Evolutionary conservation across 2,888 invertebrate species (phyloP), one percentile per base, ranked within the genome.

Genomic region (Ypsolopha scabrella): DNA sequence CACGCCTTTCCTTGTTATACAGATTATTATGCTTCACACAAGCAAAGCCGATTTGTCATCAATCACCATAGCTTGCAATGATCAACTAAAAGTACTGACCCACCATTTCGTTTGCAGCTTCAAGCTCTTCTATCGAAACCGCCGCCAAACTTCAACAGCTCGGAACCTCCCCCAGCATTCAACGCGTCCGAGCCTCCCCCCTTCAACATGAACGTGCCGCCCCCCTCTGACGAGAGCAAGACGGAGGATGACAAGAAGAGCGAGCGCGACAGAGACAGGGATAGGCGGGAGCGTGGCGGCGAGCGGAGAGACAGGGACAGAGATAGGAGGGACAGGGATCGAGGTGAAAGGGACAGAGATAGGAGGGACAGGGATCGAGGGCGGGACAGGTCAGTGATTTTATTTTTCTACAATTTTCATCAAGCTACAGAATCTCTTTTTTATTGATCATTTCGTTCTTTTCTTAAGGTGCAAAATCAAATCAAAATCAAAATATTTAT

Each of bases 61-160:
- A n/a, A n/a, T n/a, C n/a, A n/a, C n/a, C n/a, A n/a, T n/a, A n/a
- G n/a, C n/a, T n/a, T n/a, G n/a, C n/a, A n/a, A n/a, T n/a, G n/a
- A n/a, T n/a, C n/a, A n/a, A n/a, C n/a, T n/a, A n/a, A n/a, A n/a
- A n/a, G n/a, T n/a, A n/a, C n/a, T n/a, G n/a, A n/a, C 13, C 43
- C 14, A 45, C 14, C 39, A 39, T 13, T 51, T 51, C 35, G 46
- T 46, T 34, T 11, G 56, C 68, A 90, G 67, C 74, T 91, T 9
- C 89, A 88, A 59, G 88, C 87, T 0, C 75, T 90, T 4, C 71
- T 87, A 8, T 87, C 87, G 35, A 82, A 82, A 49, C 87, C 87
- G 3, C 85, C 85, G 1, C 85, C 85, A 4, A 61, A 58, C 52
- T 90, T 89, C 70, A 89, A 81, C 62, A 64, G 78, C 0, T 64